These are phyloP conservation scores for Camponotus fellah DNA, from an alignment of 2,888 invertebrate genomes.

Conservation along the genomic window DNA sequence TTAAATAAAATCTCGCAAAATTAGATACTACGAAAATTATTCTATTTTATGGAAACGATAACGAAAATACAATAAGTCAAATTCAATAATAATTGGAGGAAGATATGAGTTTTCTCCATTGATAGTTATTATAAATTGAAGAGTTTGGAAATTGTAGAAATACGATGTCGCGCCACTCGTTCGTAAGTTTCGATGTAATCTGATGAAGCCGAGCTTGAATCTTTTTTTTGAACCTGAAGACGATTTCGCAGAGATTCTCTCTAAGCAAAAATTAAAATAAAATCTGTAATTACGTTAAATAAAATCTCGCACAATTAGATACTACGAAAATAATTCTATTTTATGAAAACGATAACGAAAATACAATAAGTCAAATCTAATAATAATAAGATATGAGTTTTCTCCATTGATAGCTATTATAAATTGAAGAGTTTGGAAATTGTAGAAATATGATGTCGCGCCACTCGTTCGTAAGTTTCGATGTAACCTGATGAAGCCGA, in stretches of 20 bases:
- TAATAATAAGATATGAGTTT: neutral
- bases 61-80: neutral
- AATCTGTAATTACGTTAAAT: neutral
- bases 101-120: neutral
- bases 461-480: neutral
- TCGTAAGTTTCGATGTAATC: neutral
- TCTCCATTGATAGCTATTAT: neutral
- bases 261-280: neutral
- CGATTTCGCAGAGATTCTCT: neutral
- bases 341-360: neutral
- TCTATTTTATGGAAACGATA: neutral
- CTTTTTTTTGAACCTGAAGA: neutral
- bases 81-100: no score
- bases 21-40: constrained; percentile 12
- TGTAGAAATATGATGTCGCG: neutral
- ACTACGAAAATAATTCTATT: constrained; percentile 2
- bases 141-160: neutral
- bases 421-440: neutral
- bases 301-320: neutral
- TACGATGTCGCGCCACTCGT: neutral
- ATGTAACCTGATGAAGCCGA: neutral
- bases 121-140: neutral
- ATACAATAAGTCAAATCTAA: neutral
- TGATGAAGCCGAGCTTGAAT: neutral
- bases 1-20: neutral